Evolutionary conservation across 2,797 vertebrate genomes (phyloP).

Genomic region (Cossypha polioptera): DNA sequence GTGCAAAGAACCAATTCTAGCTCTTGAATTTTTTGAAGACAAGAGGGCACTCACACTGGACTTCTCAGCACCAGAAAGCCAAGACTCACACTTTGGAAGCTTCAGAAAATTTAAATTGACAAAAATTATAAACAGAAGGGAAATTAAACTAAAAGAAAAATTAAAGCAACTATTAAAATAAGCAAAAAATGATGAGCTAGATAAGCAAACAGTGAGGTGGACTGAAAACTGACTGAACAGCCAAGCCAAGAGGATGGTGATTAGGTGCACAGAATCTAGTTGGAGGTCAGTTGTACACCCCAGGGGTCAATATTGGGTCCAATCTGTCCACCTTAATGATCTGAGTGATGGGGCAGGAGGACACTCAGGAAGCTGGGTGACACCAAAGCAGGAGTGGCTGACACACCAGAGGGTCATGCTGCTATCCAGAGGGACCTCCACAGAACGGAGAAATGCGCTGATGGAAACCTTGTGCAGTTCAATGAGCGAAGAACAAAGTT

Average conservation of each 20-base stretch:
- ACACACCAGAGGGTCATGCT: neutral
- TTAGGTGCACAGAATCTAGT: neutral
- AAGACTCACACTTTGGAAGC: neutral
- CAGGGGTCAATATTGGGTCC: neutral
- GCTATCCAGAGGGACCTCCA: neutral
- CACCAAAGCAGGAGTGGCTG: neutral
- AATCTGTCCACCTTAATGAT: neutral
- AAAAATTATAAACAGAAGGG: neutral
- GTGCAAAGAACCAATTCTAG: neutral
- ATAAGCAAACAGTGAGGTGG: neutral
- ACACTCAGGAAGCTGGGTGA: neutral
- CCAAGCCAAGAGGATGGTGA: neutral
- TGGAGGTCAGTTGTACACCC: neutral
- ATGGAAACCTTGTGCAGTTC: neutral
- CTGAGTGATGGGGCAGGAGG: neutral
- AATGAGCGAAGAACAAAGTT: neutral
- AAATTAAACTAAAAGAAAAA: neutral
- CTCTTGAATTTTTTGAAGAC: neutral
- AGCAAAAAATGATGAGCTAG: rapidly evolving
- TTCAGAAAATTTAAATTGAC: neutral
- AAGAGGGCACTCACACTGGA: neutral
- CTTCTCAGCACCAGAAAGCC: neutral
- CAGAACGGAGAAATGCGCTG: neutral
- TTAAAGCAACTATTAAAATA: neutral
- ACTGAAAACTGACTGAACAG: neutral